Evolutionary conservation across 2,113 vertebrate genomes (phyloP).

Genomic region (Benitochromis conjunctus): DNA sequence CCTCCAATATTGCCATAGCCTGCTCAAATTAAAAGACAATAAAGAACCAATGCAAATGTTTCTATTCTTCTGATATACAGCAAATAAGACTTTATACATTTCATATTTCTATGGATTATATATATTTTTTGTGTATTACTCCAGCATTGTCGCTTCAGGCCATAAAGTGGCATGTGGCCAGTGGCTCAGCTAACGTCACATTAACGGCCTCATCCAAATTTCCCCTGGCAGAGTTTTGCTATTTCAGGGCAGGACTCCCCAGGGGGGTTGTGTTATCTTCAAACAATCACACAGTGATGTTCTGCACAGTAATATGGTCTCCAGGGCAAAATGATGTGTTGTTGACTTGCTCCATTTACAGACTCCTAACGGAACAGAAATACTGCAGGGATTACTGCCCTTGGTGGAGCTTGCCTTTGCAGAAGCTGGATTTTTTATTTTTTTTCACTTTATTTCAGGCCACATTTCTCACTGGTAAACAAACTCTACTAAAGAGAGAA

Average conservation of each 20-base stretch:
- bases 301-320: slow-evolving; percentile 2
- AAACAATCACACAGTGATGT: slow-evolving; percentile 43
- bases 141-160: not conserved
- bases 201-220: not conserved
- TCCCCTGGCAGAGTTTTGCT: not conserved
- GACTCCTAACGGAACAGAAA: not conserved
- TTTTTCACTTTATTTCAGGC: not conserved
- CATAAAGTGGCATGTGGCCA: not conserved
- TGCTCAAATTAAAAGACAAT: slow-evolving; percentile 11
- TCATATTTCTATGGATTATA: not conserved
- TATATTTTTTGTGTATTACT: not conserved
- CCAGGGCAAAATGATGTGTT: slow-evolving; percentile 5
- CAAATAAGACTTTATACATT: not conserved
- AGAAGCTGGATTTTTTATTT: not conserved
- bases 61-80: not conserved
- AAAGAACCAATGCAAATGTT: not conserved
- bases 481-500: not conserved
- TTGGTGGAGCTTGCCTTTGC: not conserved
- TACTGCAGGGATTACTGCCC: not conserved
- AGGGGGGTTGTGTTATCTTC: slow-evolving; percentile 18
- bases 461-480: not conserved
- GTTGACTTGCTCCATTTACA: slow-evolving; percentile 14
- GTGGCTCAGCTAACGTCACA: not conserved
- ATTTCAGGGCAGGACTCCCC: not conserved
- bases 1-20: slow-evolving; percentile 70